Evolutionary conservation across 2,888 invertebrate species (phyloP), one percentile per base, ranked within the genome.

Genomic region (Sipha maydis): DNA sequence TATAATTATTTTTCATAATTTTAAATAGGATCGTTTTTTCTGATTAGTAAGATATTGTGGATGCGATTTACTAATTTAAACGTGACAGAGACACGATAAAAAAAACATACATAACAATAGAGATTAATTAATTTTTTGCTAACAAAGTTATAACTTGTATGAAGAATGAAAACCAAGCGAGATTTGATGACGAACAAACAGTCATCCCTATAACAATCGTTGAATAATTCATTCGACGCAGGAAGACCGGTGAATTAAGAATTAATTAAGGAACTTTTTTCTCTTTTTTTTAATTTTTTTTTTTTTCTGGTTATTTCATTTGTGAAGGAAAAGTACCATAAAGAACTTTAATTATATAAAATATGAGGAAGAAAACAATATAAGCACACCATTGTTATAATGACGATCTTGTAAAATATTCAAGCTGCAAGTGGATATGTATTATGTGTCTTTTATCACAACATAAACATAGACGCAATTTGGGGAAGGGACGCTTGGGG

Each of bases 121-220:
- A 77, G 31, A 77, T 69, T 77, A 77, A 85, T 85, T 78, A 54
- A 25, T 77, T 85, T 82, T 77, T 67, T 31, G 19, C 54, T 69
- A 69, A 78, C 67, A 71, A 78, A 85, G 85, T 85, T 78, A 78
- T 69, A 85, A 78, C 67, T 61, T 28, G 38, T 11, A 31, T 28
- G 34, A n/a, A 78, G 48, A 69, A 77, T 38, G 5, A 25, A 25
- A 19, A 77, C 76, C 67, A 19, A 77, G 69, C 34, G 69, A 31
- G n/a, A 48, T 85, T 78, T 85, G 85, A 69, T 67, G 56, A 83
- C 56, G 84, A 84, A 84, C 67, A 84, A 76, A 84, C 67, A 84
- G 28, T 69, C 54, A n/a, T 77, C 28, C 25, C 76, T 75, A 54
- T 34, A 67, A 85, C 67, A 73, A 86, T 41, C 56, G 86, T 86